Evolutionary conservation across 2,888 invertebrate species (phyloP).

Genomic region (Cosmia trapezina): DNA sequence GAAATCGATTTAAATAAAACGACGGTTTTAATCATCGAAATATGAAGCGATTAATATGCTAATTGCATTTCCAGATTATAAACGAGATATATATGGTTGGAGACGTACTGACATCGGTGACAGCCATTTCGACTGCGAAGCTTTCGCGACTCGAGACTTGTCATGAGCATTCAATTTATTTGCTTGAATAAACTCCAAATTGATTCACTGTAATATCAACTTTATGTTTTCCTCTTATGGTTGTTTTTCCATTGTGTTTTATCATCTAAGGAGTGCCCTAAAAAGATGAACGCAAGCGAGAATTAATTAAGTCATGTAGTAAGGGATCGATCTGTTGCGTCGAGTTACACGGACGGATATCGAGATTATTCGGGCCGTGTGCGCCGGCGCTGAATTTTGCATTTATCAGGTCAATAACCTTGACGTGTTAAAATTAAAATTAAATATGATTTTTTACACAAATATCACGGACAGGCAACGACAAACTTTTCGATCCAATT

Average conservation of each 20-base stretch:
- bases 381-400: constrained; percentile 60
- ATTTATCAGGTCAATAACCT: constrained; percentile 63
- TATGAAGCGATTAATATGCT: constrained; percentile 85
- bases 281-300: constrained; percentile 74
- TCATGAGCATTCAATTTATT: constrained; percentile 65
- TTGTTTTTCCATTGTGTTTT: constrained; percentile 20
- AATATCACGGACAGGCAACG: constrained; percentile 31
- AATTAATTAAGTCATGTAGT: constrained; percentile 85
- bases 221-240: constrained; percentile 19
- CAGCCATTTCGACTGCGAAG: constrained; percentile 61
- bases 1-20: constrained; percentile 64
- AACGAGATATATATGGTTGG: constrained; percentile 81
- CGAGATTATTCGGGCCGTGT: constrained; percentile 66
- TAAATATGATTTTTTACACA: constrained; percentile 30
- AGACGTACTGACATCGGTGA: constrained; percentile 68
- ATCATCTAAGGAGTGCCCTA: constrained; percentile 50
- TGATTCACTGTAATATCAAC: constrained; percentile 29
- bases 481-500: constrained; percentile 44
- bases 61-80: constrained; percentile 82
- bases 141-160: constrained; percentile 68
- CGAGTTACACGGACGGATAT: constrained; percentile 83
- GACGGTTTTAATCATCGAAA: constrained; percentile 71
- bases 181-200: constrained; percentile 51
- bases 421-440: constrained; percentile 30
- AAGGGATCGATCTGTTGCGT: constrained; percentile 84